phyloP scores from a whole-genome alignment of 2,888 invertebrate species.

The Hetaerina titia region DNA sequence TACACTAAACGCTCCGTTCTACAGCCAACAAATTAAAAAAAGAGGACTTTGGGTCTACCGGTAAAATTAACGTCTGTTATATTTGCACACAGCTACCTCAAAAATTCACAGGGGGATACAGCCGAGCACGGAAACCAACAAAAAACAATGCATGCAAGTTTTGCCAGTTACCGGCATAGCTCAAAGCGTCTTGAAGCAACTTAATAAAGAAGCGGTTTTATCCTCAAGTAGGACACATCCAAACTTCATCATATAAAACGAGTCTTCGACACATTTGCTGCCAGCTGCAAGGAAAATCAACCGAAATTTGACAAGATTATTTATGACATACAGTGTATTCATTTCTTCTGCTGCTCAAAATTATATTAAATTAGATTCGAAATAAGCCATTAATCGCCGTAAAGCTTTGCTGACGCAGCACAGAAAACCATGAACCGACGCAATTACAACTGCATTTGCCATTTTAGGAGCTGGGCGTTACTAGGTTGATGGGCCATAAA shows the following conservation, averaged over 20 bases:
- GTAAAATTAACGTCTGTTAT: background rate
- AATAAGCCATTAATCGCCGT: too few species aligned
- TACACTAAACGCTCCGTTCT: background rate
- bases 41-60: background rate
- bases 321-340: background rate
- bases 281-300: conserved; percentile 61
- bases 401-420: background rate
- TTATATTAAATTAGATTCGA: background rate
- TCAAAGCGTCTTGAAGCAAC: conserved; percentile 56
- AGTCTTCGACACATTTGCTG: conserved; percentile 51
- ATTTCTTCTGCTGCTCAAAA: background rate
- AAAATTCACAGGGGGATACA: conserved; percentile 25
- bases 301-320: background rate
- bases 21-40: background rate
- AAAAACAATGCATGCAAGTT: conserved; percentile 37
- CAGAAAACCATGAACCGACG: background rate
- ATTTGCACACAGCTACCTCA: conserved; percentile 40
- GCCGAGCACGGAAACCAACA: conserved; percentile 34
- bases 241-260: conserved; percentile 61
- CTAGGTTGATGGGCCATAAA: conserved; percentile 37
- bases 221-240: conserved; percentile 60
- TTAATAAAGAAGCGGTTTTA: conserved; percentile 54
- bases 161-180: conserved; percentile 64
- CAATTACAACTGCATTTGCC: background rate
- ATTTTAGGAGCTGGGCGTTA: background rate